Conservation (phyloP, 2,797 vertebrate genomes). For the Urocyon cinereoargenteus region DNA sequence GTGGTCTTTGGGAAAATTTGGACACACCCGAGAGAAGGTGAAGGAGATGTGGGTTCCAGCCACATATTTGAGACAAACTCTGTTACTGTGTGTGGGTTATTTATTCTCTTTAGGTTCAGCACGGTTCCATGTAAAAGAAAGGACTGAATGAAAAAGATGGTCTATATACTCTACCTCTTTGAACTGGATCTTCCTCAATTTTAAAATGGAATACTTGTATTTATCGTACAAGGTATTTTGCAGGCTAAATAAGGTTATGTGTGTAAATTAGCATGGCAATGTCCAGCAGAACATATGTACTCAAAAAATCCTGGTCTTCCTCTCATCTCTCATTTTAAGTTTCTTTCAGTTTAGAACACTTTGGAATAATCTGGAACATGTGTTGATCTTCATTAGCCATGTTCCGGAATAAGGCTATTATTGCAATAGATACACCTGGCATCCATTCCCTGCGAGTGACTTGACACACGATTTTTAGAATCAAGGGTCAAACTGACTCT, state of each 20-base stretch:
- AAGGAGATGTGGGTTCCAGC: not conserved
- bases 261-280: not conserved
- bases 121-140: not conserved
- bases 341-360: conserved; percentile 30
- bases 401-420: conserved; percentile 71
- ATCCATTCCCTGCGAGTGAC: conserved; percentile 72
- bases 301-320: not conserved
- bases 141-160: not conserved
- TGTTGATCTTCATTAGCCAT: conserved; percentile 71
- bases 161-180: not conserved
- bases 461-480: conserved; percentile 70
- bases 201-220: not conserved
- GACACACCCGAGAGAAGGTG: not conserved
- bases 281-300: not conserved
- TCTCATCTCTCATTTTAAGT: not conserved
- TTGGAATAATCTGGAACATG: conserved; percentile 47
- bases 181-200: not conserved
- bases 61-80: not conserved
- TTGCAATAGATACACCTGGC: conserved; percentile 60
- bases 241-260: not conserved
- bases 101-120: not conserved
- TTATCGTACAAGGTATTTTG: not conserved
- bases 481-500: conserved; percentile 74
- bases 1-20: conserved; percentile 46
- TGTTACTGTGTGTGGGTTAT: not conserved